Percentiles rank a stretch among this genome's conserved stretches.
These are phyloP conservation scores for Oryzias curvinotus DNA, from an alignment of 2,113 vertebrate species.

Conservation along the genomic window DNA sequence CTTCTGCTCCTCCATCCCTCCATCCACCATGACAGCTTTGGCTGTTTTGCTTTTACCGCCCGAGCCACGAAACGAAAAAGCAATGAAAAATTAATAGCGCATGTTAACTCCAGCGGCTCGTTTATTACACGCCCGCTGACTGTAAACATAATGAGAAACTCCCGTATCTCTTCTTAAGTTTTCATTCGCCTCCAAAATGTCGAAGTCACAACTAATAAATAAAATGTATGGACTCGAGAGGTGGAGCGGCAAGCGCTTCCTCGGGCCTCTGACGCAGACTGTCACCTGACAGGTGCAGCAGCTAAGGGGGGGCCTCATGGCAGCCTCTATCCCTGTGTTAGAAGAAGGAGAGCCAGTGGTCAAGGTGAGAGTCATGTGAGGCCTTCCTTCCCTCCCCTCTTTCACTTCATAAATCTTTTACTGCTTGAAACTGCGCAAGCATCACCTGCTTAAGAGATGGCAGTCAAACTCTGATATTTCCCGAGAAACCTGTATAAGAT, in stretches of 20 bases:
- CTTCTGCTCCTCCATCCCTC: slow-evolving; percentile 23
- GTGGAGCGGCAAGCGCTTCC: slow-evolving; percentile 17
- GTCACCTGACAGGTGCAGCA: slow-evolving; percentile 29
- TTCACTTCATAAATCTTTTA: not conserved
- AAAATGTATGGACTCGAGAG: slow-evolving; percentile 45
- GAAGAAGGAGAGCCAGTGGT: slow-evolving; percentile 51
- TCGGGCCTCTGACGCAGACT: slow-evolving; percentile 10
- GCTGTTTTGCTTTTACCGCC: slow-evolving; percentile 57
- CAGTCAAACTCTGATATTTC: no score
- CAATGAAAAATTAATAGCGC: slow-evolving; percentile 80
- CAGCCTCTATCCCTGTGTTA: not conserved
- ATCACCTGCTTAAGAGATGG: no score
- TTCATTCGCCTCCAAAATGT: slow-evolving; percentile 44
- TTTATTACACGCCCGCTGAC: slow-evolving; percentile 78
- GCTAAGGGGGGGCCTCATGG: not conserved
- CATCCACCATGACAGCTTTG: slow-evolving; percentile 51
- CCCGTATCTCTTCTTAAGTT: slow-evolving; percentile 70
- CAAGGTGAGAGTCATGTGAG: slow-evolving; percentile 48
- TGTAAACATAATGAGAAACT: slow-evolving; percentile 78
- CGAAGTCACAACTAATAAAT: slow-evolving; percentile 58
- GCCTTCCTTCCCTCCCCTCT: slow-evolving; percentile 1
- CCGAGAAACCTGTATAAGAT: no score
- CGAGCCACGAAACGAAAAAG: slow-evolving; percentile 70
- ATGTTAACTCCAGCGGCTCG: slow-evolving; percentile 75
- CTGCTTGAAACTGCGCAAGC: no score